Percentiles rank a stretch among this genome's conserved stretches.
These are phyloP conservation scores for Setophaga petechia DNA, from an alignment of 2,113 vertebrate species.

Conservation along the genomic window DNA sequence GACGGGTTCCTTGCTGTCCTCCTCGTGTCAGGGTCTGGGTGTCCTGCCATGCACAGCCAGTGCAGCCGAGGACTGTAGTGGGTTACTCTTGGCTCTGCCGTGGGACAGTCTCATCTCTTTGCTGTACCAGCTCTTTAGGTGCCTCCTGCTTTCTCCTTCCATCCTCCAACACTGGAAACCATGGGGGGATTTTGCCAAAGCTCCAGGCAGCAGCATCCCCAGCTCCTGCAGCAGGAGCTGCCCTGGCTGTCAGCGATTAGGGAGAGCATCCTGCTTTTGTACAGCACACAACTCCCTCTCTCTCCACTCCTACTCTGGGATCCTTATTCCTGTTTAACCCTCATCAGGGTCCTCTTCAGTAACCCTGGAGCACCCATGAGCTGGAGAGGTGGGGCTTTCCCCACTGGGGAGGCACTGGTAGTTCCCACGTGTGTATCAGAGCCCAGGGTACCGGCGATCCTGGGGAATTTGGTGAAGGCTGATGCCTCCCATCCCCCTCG, in stretches of 20 bases:
- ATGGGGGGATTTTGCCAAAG: not conserved
- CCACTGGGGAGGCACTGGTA: accelerated
- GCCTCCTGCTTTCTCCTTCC: not conserved
- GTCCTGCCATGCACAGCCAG: not conserved
- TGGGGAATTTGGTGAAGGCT: not conserved
- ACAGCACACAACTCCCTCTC: accelerated
- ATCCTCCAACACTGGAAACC: not conserved
- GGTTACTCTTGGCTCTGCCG: not conserved
- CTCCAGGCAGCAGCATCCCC: not conserved
- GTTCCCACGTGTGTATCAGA: accelerated
- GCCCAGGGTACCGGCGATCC: accelerated
- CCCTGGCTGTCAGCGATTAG: not conserved
- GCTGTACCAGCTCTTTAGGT: not conserved
- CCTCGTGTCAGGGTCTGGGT: not conserved
- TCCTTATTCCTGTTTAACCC: not conserved
- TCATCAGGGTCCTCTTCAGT: not conserved
- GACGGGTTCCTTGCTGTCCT: not conserved
- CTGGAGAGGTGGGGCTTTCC: not conserved
- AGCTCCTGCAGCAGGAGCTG: not conserved
- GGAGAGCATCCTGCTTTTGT: not conserved
- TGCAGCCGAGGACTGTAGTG: not conserved
- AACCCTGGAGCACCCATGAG: not conserved
- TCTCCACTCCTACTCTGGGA: not conserved
- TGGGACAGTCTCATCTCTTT: not conserved
- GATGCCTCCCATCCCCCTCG: not conserved